These are phyloP conservation scores for Cydia pomonella DNA, from an alignment of 1,140 invertebrate species.

Conservation along the genomic window DNA sequence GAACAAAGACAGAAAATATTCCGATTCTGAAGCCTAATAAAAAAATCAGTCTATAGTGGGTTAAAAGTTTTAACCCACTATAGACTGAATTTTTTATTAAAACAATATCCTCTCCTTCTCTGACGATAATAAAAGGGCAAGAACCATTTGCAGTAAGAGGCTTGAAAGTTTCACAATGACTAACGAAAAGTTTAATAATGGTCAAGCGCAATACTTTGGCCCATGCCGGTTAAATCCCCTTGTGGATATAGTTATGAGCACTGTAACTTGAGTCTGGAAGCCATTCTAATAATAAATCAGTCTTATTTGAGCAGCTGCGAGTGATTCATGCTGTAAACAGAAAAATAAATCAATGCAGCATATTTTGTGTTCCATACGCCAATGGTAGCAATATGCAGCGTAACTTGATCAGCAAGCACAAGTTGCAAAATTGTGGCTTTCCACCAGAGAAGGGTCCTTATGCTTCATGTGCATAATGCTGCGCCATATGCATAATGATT, in stretches of 20 bases:
- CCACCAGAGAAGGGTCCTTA: no score
- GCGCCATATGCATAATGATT: no score
- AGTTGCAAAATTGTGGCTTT: no score
- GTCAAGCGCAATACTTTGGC: background rate
- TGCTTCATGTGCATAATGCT: no score
- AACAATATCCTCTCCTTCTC: no score
- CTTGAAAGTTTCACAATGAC: background rate
- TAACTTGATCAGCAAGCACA: background rate
- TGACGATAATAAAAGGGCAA: no score
- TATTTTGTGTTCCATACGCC: background rate
- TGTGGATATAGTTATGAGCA: constrained; percentile 8
- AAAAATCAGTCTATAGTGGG: no score
- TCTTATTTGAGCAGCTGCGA: constrained; percentile 38
- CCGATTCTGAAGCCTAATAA: no score
- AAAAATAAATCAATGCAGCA: constrained; percentile 37
- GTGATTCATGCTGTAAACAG: constrained; percentile 22
- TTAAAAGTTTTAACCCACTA: no score
- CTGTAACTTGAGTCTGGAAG: constrained; percentile 11
- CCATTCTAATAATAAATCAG: constrained; percentile 35
- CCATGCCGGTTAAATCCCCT: background rate
- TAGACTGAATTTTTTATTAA: no score
- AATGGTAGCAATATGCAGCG: background rate
- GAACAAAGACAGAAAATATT: no score
- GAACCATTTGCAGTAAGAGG: background rate
- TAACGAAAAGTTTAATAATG: background rate